Evolutionary conservation across 2,888 invertebrate species (phyloP).

Genomic region (Timandra comae): DNA sequence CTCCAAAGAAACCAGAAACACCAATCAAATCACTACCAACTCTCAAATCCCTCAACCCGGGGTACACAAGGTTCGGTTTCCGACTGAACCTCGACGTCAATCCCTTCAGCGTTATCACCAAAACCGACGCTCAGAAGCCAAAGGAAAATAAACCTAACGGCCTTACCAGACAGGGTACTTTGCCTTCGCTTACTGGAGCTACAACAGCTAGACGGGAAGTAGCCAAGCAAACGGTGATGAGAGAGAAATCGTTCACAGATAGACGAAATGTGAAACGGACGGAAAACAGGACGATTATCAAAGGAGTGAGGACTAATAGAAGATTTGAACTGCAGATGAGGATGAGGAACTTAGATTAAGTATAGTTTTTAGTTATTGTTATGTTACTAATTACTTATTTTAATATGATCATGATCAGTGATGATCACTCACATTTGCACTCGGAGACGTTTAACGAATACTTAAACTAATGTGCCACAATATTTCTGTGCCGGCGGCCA

Average conservation of each 20-base stretch:
- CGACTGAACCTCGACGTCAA: slow-evolving; percentile 59
- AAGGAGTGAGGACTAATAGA: slow-evolving; percentile 83
- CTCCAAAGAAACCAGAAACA: slow-evolving; percentile 27
- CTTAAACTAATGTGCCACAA: too few species aligned
- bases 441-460: too few species aligned
- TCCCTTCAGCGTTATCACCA: slow-evolving; percentile 50
- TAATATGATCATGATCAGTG: not conserved
- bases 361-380: not conserved
- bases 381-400: not conserved
- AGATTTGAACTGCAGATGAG: slow-evolving; percentile 85
- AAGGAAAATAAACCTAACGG: slow-evolving; percentile 28
- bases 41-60: slow-evolving; percentile 36
- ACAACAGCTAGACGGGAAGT: slow-evolving; percentile 35
- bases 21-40: slow-evolving; percentile 35
- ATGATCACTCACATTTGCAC: not conserved
- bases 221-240: slow-evolving; percentile 51
- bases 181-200: slow-evolving; percentile 43
- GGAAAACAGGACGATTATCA: slow-evolving; percentile 69
- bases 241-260: slow-evolving; percentile 53
- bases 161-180: slow-evolving; percentile 21
- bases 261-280: slow-evolving; percentile 44
- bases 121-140: slow-evolving; percentile 21
- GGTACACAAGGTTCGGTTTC: slow-evolving; percentile 69
- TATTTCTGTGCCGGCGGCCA: too few species aligned
- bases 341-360: slow-evolving; percentile 66